Evolutionary conservation across 2,888 invertebrate genomes (phyloP).

Genomic region (Empis livida): DNA sequence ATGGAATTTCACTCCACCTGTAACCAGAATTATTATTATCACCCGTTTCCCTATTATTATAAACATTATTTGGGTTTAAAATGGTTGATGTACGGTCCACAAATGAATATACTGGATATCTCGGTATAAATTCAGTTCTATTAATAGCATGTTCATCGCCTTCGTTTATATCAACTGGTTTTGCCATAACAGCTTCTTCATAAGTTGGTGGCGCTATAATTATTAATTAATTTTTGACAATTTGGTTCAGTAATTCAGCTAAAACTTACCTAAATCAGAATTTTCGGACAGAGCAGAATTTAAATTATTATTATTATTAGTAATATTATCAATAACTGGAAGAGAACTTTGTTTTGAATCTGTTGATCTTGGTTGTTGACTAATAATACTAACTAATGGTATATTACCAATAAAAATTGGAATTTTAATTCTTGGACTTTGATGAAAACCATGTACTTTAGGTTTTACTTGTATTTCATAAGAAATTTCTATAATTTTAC

Average conservation of each 20-base stretch:
- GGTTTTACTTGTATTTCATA: conserved; percentile 29
- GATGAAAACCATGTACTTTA: conserved; percentile 24
- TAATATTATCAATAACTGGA: conserved; percentile 13
- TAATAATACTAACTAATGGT: conserved; percentile 19
- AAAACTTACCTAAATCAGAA: background rate
- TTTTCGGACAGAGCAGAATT: background rate
- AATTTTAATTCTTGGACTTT: conserved; percentile 23
- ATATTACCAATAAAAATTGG: conserved; percentile 34
- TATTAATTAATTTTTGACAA: background rate
- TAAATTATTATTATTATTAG: background rate
- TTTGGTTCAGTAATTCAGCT: too few species aligned
- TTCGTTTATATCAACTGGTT: conserved; percentile 24
- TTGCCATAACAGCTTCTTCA: conserved; percentile 33
- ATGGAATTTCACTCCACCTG: too few species aligned
- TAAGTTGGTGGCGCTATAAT: conserved; percentile 32
- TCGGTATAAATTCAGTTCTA: conserved; percentile 25
- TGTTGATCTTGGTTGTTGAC: background rate
- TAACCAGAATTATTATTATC: too few species aligned
- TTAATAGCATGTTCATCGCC: conserved; percentile 26
- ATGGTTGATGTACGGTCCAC: too few species aligned
- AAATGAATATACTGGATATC: conserved; percentile 32
- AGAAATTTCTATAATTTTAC: conserved; percentile 29
- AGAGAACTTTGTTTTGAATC: conserved; percentile 11
- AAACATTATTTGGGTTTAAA: too few species aligned
- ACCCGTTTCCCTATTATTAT: too few species aligned